These are phyloP conservation scores for Xenopus borealis DNA, from an alignment of 2,113 vertebrate species.

Conservation along the genomic window DNA sequence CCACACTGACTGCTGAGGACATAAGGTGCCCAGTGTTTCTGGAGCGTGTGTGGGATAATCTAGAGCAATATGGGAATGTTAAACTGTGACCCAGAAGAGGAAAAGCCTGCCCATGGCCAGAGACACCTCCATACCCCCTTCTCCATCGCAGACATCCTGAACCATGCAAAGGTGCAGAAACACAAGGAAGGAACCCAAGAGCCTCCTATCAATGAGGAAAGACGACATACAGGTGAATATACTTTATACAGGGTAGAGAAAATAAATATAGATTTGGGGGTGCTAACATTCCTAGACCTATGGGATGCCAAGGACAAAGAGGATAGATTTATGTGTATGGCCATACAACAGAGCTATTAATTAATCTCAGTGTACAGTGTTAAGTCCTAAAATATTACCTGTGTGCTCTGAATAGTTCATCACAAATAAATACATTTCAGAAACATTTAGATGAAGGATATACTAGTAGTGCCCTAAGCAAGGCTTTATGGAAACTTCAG, in stretches of 20 bases:
- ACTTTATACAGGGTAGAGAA: background rate
- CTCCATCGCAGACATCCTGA: slow-evolving; percentile 90
- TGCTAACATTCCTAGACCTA: background rate
- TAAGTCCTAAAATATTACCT: too few species aligned
- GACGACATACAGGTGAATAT: slow-evolving; percentile 63
- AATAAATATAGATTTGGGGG: background rate
- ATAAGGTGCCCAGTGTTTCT: background rate
- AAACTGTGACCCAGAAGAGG: slow-evolving; percentile 43
- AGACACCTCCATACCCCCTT: slow-evolving; percentile 85
- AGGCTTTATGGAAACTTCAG: too few species aligned
- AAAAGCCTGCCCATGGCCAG: slow-evolving; percentile 70
- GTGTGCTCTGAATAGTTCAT: too few species aligned
- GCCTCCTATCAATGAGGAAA: slow-evolving; percentile 37
- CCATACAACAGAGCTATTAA: too few species aligned
- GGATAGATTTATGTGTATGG: too few species aligned
- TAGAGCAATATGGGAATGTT: slow-evolving; percentile 33
- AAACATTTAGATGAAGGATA: too few species aligned
- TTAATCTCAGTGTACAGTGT: too few species aligned
- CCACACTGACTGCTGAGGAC: background rate
- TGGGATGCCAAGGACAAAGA: background rate
- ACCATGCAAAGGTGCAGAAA: slow-evolving; percentile 74
- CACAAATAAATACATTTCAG: too few species aligned
- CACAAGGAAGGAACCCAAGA: slow-evolving; percentile 46
- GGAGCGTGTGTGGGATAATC: background rate
- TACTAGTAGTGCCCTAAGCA: too few species aligned